phyloP scores from a whole-genome alignment of 2,113 vertebrate genomes.

The Spea multiplicata region DNA sequence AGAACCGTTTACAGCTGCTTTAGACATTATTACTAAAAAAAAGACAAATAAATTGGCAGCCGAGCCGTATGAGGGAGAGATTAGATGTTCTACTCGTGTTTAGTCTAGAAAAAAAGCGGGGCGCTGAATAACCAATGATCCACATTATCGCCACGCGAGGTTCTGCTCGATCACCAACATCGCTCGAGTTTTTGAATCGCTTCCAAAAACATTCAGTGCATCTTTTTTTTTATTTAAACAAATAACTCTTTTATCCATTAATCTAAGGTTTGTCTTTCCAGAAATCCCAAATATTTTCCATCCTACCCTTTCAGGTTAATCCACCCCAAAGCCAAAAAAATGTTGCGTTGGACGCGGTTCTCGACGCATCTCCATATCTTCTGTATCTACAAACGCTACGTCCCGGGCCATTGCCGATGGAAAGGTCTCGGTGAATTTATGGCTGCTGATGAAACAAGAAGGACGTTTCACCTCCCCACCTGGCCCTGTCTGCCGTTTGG shows the following conservation, averaged over 20 bases:
- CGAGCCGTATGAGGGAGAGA: not conserved
- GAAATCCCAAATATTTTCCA: slow-evolving; percentile 26
- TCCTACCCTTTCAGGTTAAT: not conserved
- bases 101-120: slow-evolving; percentile 22
- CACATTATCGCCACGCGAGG: no score
- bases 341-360: slow-evolving; percentile 9
- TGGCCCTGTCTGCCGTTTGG: no score
- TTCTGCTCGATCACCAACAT: not conserved
- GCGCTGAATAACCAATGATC: slow-evolving; percentile 6
- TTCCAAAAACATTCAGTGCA: not conserved
- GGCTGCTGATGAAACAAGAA: not conserved
- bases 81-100: slow-evolving; percentile 21
- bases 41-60: slow-evolving; percentile 2
- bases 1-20: not conserved
- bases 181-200: not conserved
- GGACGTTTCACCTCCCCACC: not conserved
- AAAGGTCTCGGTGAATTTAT: not conserved
- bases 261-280: slow-evolving; percentile 21
- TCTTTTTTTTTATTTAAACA: slow-evolving; percentile 17
- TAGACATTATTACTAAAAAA: not conserved
- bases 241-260: slow-evolving; percentile 3
- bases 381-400: not conserved
- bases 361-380: not conserved
- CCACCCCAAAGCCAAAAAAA: not conserved
- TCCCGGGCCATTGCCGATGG: no score